Evolutionary conservation across 2,888 invertebrate species (phyloP).

Genomic region (Ganaspis brasiliensis): DNA sequence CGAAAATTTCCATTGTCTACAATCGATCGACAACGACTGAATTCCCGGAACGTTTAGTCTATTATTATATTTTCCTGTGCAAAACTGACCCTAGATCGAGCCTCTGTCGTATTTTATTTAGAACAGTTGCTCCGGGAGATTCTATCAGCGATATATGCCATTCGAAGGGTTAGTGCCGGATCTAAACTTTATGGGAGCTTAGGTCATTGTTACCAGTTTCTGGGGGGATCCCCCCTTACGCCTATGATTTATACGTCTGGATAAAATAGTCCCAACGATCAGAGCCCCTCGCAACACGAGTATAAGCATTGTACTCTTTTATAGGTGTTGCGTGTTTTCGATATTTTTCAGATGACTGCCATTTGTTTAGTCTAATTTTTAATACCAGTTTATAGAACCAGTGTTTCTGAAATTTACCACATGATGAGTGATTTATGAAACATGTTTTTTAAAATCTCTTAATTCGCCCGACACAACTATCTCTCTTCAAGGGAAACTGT

Average conservation of each 20-base stretch:
- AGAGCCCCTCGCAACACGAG: slow-evolving; percentile 21
- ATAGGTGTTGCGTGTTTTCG: slow-evolving; percentile 27
- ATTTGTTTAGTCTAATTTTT: slow-evolving; percentile 42
- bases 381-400: slow-evolving; percentile 1
- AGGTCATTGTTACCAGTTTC: slow-evolving; percentile 44
- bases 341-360: slow-evolving; percentile 2
- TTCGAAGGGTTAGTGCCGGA: slow-evolving; percentile 42
- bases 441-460: not conserved
- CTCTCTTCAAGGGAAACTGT: not conserved
- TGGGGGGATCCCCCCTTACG: slow-evolving; percentile 35
- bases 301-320: slow-evolving; percentile 28
- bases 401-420: not conserved
- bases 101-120: slow-evolving; percentile 27
- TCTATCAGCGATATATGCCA: slow-evolving; percentile 33
- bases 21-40: slow-evolving; percentile 24
- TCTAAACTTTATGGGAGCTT: slow-evolving; percentile 42
- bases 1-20: slow-evolving; percentile 12
- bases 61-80: slow-evolving; percentile 33
- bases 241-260: slow-evolving; percentile 38
- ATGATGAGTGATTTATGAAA: not conserved
- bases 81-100: slow-evolving; percentile 26
- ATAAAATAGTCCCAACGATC: slow-evolving; percentile 43
- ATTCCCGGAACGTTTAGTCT: slow-evolving; percentile 21
- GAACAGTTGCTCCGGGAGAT: slow-evolving; percentile 34
- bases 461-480: not conserved